Evolutionary conservation across 2,797 vertebrate genomes (phyloP).

Genomic region (Bradypodion ventrale): DNA sequence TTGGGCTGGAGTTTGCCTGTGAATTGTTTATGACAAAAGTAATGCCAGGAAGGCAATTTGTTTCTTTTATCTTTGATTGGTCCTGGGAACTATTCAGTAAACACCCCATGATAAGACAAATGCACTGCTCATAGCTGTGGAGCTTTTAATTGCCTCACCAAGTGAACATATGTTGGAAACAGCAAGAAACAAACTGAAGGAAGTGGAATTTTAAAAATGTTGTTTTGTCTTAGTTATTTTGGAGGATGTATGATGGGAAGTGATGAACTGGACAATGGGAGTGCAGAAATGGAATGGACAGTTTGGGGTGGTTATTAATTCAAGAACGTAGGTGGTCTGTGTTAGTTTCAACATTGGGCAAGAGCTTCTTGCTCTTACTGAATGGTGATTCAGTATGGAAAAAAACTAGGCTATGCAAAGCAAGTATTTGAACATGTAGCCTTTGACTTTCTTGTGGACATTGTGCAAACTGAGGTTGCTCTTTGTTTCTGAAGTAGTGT

Average conservation of each 20-base stretch:
- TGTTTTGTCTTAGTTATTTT: slow-evolving; percentile 12
- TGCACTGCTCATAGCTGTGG: slow-evolving; percentile 47
- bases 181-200: slow-evolving; percentile 42
- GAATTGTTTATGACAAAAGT: slow-evolving; percentile 60
- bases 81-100: slow-evolving; percentile 54
- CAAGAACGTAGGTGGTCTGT: not conserved
- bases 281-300: not conserved
- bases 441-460: not conserved
- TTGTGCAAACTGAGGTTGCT: not conserved
- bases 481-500: not conserved
- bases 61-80: slow-evolving; percentile 59
- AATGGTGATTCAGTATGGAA: not conserved
- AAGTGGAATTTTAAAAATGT: slow-evolving; percentile 16
- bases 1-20: not conserved
- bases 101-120: slow-evolving; percentile 58
- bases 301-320: not conserved
- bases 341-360: not conserved
- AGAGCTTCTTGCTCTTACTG: not conserved
- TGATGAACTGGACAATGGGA: not conserved
- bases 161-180: slow-evolving; percentile 56
- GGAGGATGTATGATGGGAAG: not conserved
- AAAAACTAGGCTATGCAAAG: not conserved
- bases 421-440: not conserved
- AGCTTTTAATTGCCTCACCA: slow-evolving; percentile 44
- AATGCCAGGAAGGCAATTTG: slow-evolving; percentile 41